These are phyloP conservation scores for Galemys pyrenaicus DNA, from an alignment of 2,113 vertebrate genomes.

Conservation along the genomic window DNA sequence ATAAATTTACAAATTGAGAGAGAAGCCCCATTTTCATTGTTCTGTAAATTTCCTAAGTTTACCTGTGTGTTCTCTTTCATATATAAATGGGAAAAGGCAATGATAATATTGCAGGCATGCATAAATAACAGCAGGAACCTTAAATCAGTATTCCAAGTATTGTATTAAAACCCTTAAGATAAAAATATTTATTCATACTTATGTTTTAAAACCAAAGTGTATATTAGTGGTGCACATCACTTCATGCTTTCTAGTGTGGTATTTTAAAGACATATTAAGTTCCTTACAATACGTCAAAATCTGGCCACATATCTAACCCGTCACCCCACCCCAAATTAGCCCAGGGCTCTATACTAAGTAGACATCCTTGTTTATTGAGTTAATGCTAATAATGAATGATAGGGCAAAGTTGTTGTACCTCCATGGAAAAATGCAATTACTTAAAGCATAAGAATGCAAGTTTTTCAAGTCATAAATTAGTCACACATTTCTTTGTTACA, in stretches of 20 bases:
- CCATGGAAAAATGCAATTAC: background rate
- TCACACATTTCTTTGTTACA: background rate
- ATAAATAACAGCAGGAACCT: background rate
- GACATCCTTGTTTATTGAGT: background rate
- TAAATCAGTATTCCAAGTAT: background rate
- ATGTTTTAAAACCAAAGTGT: background rate
- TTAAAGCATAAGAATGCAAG: background rate
- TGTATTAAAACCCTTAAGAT: background rate
- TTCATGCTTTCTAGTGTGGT: background rate
- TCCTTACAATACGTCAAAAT: background rate
- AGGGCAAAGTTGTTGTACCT: background rate
- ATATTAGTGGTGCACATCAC: background rate
- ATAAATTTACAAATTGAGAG: background rate
- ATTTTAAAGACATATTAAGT: background rate
- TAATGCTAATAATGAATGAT: background rate
- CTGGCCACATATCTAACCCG: background rate
- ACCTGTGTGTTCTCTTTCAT: background rate
- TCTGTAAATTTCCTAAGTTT: slow-evolving; percentile 31
- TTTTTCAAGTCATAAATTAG: background rate
- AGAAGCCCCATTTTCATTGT: background rate
- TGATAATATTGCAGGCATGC: background rate
- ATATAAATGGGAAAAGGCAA: background rate
- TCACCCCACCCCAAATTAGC: background rate
- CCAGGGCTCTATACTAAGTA: background rate
- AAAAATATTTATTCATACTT: slow-evolving; percentile 34